phyloP scores from a whole-genome alignment of 2,797 vertebrate genomes.

The Allobates femoralis region DNA sequence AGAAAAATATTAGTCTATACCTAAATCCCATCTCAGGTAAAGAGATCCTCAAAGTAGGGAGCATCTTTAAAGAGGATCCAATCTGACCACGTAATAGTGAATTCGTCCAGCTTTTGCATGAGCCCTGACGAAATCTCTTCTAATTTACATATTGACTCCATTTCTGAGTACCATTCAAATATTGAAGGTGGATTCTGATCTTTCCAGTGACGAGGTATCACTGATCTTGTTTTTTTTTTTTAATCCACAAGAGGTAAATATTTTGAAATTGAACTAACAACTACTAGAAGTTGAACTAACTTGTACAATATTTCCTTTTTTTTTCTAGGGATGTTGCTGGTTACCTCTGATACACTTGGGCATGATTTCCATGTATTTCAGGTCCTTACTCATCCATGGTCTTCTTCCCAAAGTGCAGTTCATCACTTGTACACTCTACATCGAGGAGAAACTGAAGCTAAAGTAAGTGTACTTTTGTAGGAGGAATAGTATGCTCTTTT shows the following conservation, averaged over 20 bases:
- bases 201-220: too few species aligned
- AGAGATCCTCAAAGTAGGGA: too few species aligned
- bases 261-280: background rate
- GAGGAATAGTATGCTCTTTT: background rate
- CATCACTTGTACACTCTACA: slow-evolving; percentile 98
- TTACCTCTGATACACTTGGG: slow-evolving; percentile 93
- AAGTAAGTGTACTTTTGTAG: slow-evolving; percentile 79
- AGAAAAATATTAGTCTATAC: too few species aligned
- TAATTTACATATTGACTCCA: too few species aligned
- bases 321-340: slow-evolving; percentile 91
- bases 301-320: slow-evolving; percentile 22
- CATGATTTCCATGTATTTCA: slow-evolving; percentile 98
- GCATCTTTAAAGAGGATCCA: too few species aligned
- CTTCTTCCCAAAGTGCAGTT: slow-evolving; percentile 94
- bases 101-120: too few species aligned
- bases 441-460: slow-evolving; percentile 97
- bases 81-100: too few species aligned
- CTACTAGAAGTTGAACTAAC: background rate
- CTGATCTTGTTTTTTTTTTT: too few species aligned
- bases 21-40: too few species aligned
- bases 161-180: too few species aligned
- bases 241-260: background rate
- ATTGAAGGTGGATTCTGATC: too few species aligned
- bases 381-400: slow-evolving; percentile 96
- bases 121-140: too few species aligned